Conservation (phyloP, 1,140 invertebrate species). For the Leptinotarsa undecemlineata region DNA sequence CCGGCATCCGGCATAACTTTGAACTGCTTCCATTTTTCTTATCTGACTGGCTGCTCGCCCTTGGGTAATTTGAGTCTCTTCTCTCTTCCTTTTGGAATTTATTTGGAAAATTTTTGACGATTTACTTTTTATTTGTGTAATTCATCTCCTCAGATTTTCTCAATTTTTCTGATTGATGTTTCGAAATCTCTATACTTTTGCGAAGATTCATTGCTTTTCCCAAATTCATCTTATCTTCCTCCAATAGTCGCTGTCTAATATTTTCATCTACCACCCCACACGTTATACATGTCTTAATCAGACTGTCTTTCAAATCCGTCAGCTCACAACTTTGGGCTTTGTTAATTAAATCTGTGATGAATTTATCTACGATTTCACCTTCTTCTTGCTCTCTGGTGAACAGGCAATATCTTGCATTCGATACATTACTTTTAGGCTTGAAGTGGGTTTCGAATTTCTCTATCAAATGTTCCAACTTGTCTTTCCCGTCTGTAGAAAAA, state of each 20-base stretch:
- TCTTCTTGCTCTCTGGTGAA: slow-evolving; percentile 23
- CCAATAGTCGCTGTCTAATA: slow-evolving; percentile 26
- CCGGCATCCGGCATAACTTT: not conserved
- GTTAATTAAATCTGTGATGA: slow-evolving; percentile 29
- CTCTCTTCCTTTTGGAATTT: slow-evolving; percentile 31
- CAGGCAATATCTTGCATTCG: slow-evolving; percentile 27
- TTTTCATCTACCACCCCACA: slow-evolving; percentile 35
- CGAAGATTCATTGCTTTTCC: slow-evolving; percentile 32
- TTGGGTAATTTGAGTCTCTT: slow-evolving; percentile 11
- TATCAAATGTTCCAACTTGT: slow-evolving; percentile 29
- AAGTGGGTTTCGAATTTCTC: slow-evolving; percentile 42
- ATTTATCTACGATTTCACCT: slow-evolving; percentile 25
- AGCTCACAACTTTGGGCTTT: slow-evolving; percentile 36
- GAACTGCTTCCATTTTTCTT: not conserved
- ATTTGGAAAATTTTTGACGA: not conserved
- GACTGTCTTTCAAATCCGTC: slow-evolving; percentile 25
- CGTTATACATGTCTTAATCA: slow-evolving; percentile 31
- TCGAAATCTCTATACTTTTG: too few relatives aligned
- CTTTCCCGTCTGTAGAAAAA: slow-evolving; percentile 42
- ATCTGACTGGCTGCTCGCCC: not conserved
- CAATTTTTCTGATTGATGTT: not conserved
- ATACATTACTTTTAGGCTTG: slow-evolving; percentile 37
- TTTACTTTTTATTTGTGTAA: slow-evolving; percentile 30
- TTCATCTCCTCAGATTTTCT: slow-evolving; percentile 12
- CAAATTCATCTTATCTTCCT: slow-evolving; percentile 40